These are phyloP conservation scores for Tipula helvola DNA, from an alignment of 2,888 invertebrate species.

Conservation along the genomic window DNA sequence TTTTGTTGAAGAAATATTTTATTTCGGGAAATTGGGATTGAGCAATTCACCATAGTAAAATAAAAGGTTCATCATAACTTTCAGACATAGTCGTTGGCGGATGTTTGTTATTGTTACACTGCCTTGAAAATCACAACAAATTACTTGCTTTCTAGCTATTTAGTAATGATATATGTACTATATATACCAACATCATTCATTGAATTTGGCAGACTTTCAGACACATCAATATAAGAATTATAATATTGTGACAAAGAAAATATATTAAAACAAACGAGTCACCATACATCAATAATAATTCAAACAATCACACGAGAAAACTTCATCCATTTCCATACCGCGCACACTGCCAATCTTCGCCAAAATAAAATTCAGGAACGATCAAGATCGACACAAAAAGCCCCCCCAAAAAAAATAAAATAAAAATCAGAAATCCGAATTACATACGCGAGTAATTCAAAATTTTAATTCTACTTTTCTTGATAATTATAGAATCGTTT, in stretches of 20 bases:
- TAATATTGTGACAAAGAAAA: background rate
- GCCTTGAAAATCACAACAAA: too few relatives aligned
- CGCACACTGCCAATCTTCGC: background rate
- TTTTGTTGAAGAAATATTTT: too few relatives aligned
- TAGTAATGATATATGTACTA: too few relatives aligned
- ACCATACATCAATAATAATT: background rate
- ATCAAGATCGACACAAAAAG: background rate
- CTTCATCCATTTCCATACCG: background rate
- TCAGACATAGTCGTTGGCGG: too few relatives aligned
- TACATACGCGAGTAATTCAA: background rate
- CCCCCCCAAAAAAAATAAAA: background rate
- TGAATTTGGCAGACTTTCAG: background rate
- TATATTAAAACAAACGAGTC: background rate
- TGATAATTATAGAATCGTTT: background rate
- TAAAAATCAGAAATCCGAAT: background rate
- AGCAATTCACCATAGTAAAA: too few relatives aligned
- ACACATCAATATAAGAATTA: background rate
- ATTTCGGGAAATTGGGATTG: too few relatives aligned
- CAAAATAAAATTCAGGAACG: background rate
- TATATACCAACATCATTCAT: background rate
- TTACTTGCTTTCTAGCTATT: too few relatives aligned
- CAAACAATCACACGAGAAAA: background rate
- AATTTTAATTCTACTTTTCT: background rate
- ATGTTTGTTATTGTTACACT: too few relatives aligned
- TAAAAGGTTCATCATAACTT: too few relatives aligned